A percentile compares a stretch with the other conserved stretches of the same genome.
phyloP scores from a whole-genome alignment of 2,888 invertebrate genomes.

The Xanthorhoe spadicearia region DNA sequence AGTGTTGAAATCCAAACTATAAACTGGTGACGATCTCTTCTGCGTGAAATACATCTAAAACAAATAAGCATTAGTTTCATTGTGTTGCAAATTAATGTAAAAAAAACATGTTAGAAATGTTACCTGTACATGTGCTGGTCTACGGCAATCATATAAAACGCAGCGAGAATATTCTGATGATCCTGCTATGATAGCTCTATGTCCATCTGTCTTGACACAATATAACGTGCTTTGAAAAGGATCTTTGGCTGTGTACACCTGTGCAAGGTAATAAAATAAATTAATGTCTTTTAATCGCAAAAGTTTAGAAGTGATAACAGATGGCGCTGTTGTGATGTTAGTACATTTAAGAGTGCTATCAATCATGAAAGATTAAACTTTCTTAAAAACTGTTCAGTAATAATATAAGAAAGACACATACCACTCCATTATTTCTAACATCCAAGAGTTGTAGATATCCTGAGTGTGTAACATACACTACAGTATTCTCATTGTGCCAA shows the following conservation, averaged over 20 bases:
- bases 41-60: conserved; percentile 79
- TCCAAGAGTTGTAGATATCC: conserved; percentile 67
- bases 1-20: conserved; percentile 72
- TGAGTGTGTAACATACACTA: conserved; percentile 68
- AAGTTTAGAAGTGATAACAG: background rate
- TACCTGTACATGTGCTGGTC: conserved; percentile 67
- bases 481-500: conserved; percentile 69
- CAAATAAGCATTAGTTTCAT: conserved; percentile 10
- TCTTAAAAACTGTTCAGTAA: background rate
- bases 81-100: background rate
- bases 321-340: background rate
- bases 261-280: conserved; percentile 27
- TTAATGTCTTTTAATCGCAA: background rate
- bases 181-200: conserved; percentile 66
- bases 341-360: background rate
- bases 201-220: conserved; percentile 69
- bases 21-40: conserved; percentile 70
- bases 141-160: conserved; percentile 68
- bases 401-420: conserved; percentile 43
- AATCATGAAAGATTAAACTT: background rate
- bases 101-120: no score
- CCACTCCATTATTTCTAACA: conserved; percentile 59
- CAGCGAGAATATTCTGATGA: conserved; percentile 73
- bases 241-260: conserved; percentile 67
- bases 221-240: conserved; percentile 73